A percentile compares a stretch with the other conserved stretches of the same genome.
These are phyloP conservation scores for Telmatochromis sp. DNA, from an alignment of 2,113 vertebrate genomes.

Conservation along the genomic window DNA sequence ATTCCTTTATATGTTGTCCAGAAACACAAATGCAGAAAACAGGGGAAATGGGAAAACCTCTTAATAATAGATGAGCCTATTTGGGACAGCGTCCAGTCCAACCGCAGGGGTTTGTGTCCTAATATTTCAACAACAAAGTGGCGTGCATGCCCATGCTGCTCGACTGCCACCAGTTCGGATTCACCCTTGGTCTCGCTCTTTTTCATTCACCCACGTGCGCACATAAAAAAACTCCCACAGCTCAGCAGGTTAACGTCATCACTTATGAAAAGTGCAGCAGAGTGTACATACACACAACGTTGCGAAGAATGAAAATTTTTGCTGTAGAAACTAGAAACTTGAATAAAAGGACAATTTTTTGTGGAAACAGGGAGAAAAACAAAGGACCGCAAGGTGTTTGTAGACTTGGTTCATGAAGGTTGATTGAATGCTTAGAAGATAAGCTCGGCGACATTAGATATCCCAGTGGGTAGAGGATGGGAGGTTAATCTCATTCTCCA, in stretches of 20 bases:
- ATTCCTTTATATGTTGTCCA: neutral
- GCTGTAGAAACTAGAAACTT: neutral
- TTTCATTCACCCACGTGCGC: neutral
- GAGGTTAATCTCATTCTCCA: slow-evolving; percentile 67
- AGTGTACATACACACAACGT: neutral
- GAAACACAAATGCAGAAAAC: slow-evolving; percentile 1
- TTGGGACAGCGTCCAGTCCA: slow-evolving; percentile 40
- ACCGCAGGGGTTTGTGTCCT: slow-evolving; percentile 18
- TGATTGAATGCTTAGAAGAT: slow-evolving; percentile 64
- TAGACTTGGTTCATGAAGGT: slow-evolving; percentile 28
- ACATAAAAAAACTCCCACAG: neutral
- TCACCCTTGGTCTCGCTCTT: neutral
- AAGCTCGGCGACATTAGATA: slow-evolving; percentile 64
- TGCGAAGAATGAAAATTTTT: neutral
- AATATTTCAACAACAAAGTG: slow-evolving; percentile 25
- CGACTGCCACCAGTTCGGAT: neutral
- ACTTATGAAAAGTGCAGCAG: neutral
- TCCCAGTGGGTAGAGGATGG: slow-evolving; percentile 48
- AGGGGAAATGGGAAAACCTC: neutral
- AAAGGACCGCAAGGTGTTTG: slow-evolving; percentile 53
- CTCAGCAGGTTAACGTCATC: neutral
- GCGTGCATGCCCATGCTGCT: neutral
- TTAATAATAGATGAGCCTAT: slow-evolving; percentile 58
- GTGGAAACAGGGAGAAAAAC: neutral
- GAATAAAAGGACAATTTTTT: neutral